Evolutionary conservation across 2,797 vertebrate species (phyloP), one percentile per base, ranked within the genome.

Genomic region (Tiaroga cobitis): DNA sequence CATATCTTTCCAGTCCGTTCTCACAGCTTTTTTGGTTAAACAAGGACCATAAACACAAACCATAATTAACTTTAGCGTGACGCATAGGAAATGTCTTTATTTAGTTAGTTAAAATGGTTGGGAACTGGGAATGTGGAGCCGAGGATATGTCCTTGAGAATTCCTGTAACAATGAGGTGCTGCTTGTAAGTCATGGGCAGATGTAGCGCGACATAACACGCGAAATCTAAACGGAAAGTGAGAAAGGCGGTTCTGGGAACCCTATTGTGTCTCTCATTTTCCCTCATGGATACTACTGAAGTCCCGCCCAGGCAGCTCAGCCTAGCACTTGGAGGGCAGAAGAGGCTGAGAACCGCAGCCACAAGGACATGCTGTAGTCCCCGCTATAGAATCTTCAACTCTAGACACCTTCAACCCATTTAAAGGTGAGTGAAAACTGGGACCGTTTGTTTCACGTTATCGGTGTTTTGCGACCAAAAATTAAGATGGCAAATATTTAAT

Each of bases 281-380:
- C 16, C 29, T 3, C 51, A 37, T 69, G 41, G n/a, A n/a, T n/a
- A n/a, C n/a, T 19, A 32, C 49, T n/a, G 39, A 85, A 79, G 83
- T 46, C 76, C 83, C 83, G 83, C 83, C 76, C 83, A 85, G 29
- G 24, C 24, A 46, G 39, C 19, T 19, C 67, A 80, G 83, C 76
- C 83, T 79, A 2, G 83, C 75, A 49, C 51, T 10, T 8, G 72
- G 49, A 74, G 61, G 51, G 85, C 75, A 59, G 80, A 29, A 41
- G 29, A 51, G 56, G 63, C 46, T 26, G 72, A 46, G 54, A 49
- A 84, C 77, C 37, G 85, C 89, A 82, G 80, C 51, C 78, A 26
- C 85, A 90, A 88, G 90, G 90, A 88, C 89, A 87, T 83, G 85
- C 70, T 39, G 34, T 56, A 34, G 24, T 19, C 79, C 82, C 68